Conservation (phyloP, 2,113 vertebrate species). For the Ifrita kowaldi region DNA sequence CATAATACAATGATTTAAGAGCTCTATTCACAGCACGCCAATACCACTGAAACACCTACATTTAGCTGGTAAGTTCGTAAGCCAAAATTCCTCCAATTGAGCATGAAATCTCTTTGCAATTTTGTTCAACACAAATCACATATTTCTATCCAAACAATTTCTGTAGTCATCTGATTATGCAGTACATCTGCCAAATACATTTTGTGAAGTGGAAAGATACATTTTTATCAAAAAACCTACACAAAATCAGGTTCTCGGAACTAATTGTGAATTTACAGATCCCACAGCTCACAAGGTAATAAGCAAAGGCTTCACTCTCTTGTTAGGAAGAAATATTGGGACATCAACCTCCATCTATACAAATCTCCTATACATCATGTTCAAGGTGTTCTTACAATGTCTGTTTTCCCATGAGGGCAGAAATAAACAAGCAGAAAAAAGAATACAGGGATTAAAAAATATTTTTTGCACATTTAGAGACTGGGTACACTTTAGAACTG, state of each 20-base stretch:
- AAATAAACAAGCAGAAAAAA: neutral
- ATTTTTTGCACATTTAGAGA: neutral
- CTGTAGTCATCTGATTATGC: constrained; percentile 17
- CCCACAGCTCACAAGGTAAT: neutral
- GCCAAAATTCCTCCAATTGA: constrained; percentile 46
- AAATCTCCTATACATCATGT: neutral
- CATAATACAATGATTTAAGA: constrained; percentile 26
- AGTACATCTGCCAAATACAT: neutral
- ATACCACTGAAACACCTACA: constrained; percentile 12
- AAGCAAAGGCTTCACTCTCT: neutral
- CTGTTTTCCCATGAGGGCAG: neutral
- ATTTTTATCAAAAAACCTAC: neutral
- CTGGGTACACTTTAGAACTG: neutral
- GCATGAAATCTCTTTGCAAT: constrained; percentile 68
- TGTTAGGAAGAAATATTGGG: neutral
- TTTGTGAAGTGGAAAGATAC: neutral
- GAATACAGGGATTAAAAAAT: neutral
- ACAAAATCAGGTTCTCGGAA: neutral
- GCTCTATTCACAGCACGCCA: neutral
- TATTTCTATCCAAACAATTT: constrained; percentile 33
- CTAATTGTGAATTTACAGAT: neutral
- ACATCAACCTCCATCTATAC: neutral
- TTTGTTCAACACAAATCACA: constrained; percentile 43
- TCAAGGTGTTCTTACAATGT: neutral
- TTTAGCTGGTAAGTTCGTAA: constrained; percentile 35